Evolutionary conservation across 2,888 invertebrate genomes (phyloP).

Genomic region (Trileptium ribeirensis): DNA sequence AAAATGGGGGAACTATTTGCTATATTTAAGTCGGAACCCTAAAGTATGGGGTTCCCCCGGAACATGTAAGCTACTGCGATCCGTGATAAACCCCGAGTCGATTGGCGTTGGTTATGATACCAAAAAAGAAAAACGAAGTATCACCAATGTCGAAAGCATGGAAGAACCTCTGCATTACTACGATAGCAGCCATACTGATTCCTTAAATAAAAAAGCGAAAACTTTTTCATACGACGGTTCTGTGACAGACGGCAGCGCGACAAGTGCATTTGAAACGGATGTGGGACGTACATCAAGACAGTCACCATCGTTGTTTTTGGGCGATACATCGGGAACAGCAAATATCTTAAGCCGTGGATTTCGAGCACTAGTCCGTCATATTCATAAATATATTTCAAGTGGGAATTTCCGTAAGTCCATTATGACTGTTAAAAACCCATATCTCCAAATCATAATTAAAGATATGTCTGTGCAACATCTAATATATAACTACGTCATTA

Average conservation of each 20-base stretch:
- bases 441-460: too few species aligned
- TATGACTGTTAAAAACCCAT: too few species aligned
- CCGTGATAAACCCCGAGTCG: background rate
- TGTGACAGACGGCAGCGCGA: background rate
- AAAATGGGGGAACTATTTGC: slow-evolving; percentile 58
- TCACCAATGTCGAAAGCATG: background rate
- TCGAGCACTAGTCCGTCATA: background rate
- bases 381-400: too few species aligned
- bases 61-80: background rate
- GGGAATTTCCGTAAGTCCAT: too few species aligned
- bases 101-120: background rate
- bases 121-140: background rate
- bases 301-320: background rate
- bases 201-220: too few species aligned
- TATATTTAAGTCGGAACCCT: slow-evolving; percentile 49
- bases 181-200: too few species aligned
- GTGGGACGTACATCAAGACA: background rate
- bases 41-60: slow-evolving; percentile 31
- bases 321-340: background rate
- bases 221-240: background rate
- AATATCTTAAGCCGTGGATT: background rate
- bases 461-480: too few species aligned
- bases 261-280: too few species aligned
- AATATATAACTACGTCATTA: too few species aligned
- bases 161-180: background rate